These are phyloP conservation scores for Leptodirus hochenwartii DNA, from an alignment of 2,888 invertebrate species.

Conservation along the genomic window DNA sequence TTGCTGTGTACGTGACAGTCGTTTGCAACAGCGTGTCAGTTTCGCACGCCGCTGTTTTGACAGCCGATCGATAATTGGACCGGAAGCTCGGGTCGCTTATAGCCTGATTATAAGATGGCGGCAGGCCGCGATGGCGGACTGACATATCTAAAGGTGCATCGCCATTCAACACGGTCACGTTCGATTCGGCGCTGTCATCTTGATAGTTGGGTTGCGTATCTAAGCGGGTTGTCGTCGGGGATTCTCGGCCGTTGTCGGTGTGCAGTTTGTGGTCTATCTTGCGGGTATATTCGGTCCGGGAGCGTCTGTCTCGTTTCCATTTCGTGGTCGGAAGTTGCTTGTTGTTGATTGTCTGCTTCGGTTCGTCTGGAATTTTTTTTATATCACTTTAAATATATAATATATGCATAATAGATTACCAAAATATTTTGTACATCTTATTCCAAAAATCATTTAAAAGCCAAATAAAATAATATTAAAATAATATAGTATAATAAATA, in stretches of 20 bases:
- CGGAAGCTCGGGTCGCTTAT: constrained; percentile 26
- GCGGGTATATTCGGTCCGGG: constrained; percentile 27
- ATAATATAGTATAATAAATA: too few species aligned
- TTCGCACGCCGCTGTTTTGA: too few species aligned
- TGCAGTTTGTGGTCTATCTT: constrained; percentile 24
- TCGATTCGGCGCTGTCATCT: constrained; percentile 7
- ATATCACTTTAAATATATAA: too few species aligned
- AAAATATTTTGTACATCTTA: too few species aligned
- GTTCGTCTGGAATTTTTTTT: constrained; percentile 22
- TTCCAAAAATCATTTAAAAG: too few species aligned
- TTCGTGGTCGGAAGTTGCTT: constrained; percentile 50
- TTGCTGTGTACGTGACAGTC: too few species aligned
- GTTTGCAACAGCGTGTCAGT: too few species aligned
- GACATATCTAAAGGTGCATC: constrained; percentile 46
- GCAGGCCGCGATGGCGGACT: constrained; percentile 36
- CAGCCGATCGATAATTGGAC: constrained; percentile 35
- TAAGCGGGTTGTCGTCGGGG: constrained; percentile 11
- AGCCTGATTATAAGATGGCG: constrained; percentile 38
- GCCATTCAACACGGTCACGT: constrained; percentile 15
- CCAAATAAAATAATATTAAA: too few species aligned
- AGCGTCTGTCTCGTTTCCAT: constrained; percentile 52
- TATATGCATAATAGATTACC: too few species aligned
- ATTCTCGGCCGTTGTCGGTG: constrained; percentile 12
- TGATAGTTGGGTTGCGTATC: constrained; percentile 3
- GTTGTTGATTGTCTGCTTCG: constrained; percentile 20